Evolutionary conservation across 2,888 invertebrate genomes (phyloP), one percentile per base, ranked within the genome.

Genomic region (Drosophila seclusa): DNA sequence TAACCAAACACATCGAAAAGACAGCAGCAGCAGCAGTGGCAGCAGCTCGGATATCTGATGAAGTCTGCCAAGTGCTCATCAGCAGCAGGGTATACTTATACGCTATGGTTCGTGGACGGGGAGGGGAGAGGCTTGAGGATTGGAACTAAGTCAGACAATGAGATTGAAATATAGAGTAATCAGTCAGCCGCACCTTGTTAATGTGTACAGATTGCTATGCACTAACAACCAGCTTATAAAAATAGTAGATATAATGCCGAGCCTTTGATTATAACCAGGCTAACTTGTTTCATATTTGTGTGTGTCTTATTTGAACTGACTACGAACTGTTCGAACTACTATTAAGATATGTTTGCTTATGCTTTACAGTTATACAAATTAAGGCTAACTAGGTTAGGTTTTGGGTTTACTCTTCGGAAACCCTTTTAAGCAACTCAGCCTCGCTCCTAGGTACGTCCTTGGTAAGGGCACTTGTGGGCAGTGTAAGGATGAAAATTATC

Each of bases 41-140:
- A 34, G 27, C 57, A 57, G 70, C 69, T 75, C 63, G 61, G 49
- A 21, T 76, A 76, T 67, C 80, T 74, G 77, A 83, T 80, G 73
- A 76, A 80, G 80, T 78, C 89, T 68, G 67, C 54, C 87, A 83
- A 88, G 87, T 76, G 84, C 84, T 81, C 87, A 80, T 86, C 83
- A 68, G 63, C 53, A 57, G 57, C 59, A 50, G 48, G 29, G 55
- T 42, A 34, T 52, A 29, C 27, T 27, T 29, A 61, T 31, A 13
- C 50, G 31, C 11, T 4, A 11, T 3, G 6, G n/a, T 18, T 18
- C 7, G 21, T 2, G 24, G 54, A 18, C 0, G 24, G 18, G 6
- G 18, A 24, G 2, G 11, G 50, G 34, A 11, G 40, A 29, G 27
- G 27, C 13, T n/a, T 13, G 49, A 5, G 27, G 29, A 18, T 29